Base-by-base conservation (phyloP, 2,797 vertebrate species). In the Pachyuromys duprasi region DNA sequence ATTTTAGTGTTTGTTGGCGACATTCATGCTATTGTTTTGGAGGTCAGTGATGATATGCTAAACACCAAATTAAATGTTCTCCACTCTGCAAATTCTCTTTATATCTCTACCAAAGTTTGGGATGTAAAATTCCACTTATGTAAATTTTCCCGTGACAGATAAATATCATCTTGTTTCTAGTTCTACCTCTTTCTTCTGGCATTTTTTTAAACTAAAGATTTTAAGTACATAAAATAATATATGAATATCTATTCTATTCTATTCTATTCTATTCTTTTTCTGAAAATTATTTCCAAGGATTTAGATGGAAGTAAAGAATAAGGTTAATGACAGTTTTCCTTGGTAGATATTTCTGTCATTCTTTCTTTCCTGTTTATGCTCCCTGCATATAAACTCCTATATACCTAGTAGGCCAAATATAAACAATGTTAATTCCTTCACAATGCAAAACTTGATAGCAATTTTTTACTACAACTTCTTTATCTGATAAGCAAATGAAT, bases 31-130 rank as follows among this genome's bases (percentile, higher is more conserved):
- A 0, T 92, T 12, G 11, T 84, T 39, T 80, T 8, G 67, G 55
- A 90, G 3, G 28, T 89, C 45, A 87, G 7, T 62, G 62, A 80
- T 55, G 1, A 60, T 3, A 24, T 18, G 4, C 31, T 60, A 42
- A 82, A 39, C 60, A n/a, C 14, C 36, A 89, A 62, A 62, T 7
- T 78, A 49, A 74, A 5, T 39, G 20, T 13, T 45, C 31, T 60
- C 78, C 89, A 22, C 33, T 90, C 4, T 82, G 20, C 80, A 45
- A 39, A 69, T 70, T 95, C 90, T 95, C 18, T 89, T 36, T 33
- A 69, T 8, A 6, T 81, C 11, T 65, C 12, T 45, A 53, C 26
- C 17, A 63, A 22, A 87, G 76, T 63, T 83, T 76, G 6, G 36
- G 89, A 9, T 14, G 0, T n/a, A 60, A 17, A 5, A 11, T 80